Conservation (phyloP, 2,888 invertebrate genomes). For the Deilephila elpenor region DNA sequence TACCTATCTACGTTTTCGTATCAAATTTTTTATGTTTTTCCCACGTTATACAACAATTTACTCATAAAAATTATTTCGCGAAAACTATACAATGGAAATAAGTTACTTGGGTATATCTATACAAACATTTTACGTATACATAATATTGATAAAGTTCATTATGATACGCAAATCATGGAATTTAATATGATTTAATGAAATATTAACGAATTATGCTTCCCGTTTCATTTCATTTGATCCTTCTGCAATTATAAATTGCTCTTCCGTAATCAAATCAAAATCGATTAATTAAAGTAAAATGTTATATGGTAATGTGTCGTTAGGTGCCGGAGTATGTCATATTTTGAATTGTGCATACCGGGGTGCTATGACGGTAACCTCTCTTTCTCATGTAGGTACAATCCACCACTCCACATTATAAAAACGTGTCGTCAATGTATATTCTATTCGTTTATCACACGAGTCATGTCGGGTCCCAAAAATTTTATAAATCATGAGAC, state of each 20-base stretch:
- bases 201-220: conserved; percentile 34
- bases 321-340: conserved; percentile 49
- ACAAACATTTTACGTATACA: conserved; percentile 25
- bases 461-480: conserved; percentile 70
- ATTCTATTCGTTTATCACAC: conserved; percentile 62
- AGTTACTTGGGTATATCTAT: conserved; percentile 20
- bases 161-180: conserved; percentile 20
- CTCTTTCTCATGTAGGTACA: conserved; percentile 60
- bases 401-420: conserved; percentile 39
- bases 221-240: conserved; percentile 36
- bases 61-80: conserved; percentile 27
- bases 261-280: conserved; percentile 35
- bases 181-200: conserved; percentile 34
- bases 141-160: conserved; percentile 21
- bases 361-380: conserved; percentile 69
- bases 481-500: conserved; percentile 75
- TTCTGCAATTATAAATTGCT: conserved; percentile 33
- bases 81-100: conserved; percentile 28
- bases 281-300: not conserved
- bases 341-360: conserved; percentile 68
- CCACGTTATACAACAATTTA: conserved; percentile 34
- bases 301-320: conserved; percentile 32
- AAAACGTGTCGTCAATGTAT: conserved; percentile 49
- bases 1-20: conserved; percentile 82
- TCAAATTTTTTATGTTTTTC: conserved; percentile 74